phyloP scores from a whole-genome alignment of 53 echinoderm and acorn worm genomes.

The Temnopleurus reevesii region DNA sequence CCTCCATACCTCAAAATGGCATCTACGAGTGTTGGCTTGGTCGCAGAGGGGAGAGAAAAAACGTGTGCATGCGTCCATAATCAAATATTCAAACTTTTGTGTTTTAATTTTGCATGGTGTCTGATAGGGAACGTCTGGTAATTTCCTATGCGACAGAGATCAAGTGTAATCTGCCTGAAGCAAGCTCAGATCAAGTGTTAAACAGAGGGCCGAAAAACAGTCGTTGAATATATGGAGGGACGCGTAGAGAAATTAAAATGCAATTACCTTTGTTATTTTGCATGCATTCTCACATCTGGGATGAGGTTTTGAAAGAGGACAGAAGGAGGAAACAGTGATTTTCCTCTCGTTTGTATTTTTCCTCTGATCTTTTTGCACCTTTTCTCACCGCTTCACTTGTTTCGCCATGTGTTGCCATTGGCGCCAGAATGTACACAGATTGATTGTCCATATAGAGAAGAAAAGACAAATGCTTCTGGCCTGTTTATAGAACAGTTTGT shows the following conservation, averaged over 20 bases:
- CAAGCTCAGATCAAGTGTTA: not conserved
- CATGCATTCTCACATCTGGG: not conserved
- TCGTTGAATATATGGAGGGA: not conserved
- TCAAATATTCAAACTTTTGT: slow-evolving; percentile 2
- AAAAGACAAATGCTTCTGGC: not conserved
- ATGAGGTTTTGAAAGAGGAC: not conserved
- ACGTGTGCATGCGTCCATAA: not conserved
- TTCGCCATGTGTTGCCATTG: slow-evolving; percentile 14
- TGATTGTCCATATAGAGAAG: not conserved
- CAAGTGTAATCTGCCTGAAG: not conserved
- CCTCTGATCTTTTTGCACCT: not conserved
- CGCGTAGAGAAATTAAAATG: not conserved
- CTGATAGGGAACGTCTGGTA: not conserved
- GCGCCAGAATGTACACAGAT: slow-evolving; percentile 1
- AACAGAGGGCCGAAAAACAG: not conserved
- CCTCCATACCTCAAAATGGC: too few species aligned
- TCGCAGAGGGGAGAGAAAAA: not conserved
- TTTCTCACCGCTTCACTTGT: not conserved
- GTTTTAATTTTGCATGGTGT: not conserved
- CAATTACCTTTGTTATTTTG: not conserved
- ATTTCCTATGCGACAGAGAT: not conserved
- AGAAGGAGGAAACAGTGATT: not conserved
- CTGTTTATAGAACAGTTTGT: slow-evolving; percentile 1
- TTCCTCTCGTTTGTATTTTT: not conserved
- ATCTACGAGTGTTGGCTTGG: not conserved